Conservation (phyloP, 2,113 vertebrate species). For the Malurus alboscapulatus region DNA sequence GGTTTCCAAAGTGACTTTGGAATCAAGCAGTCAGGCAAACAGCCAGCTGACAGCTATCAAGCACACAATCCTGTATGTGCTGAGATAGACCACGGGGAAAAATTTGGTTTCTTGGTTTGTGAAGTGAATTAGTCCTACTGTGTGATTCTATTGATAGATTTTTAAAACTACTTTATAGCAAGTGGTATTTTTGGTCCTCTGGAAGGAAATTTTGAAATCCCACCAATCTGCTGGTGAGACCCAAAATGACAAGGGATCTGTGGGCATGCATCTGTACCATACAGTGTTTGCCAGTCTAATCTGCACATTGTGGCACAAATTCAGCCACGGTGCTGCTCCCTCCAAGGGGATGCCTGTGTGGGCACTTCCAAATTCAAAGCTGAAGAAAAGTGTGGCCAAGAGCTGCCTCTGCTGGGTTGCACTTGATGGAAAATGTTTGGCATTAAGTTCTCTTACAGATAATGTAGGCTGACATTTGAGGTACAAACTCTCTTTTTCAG, state of each 20-base stretch:
- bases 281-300: background rate
- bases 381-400: background rate
- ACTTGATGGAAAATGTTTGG: background rate
- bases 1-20: background rate
- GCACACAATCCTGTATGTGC: background rate
- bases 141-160: background rate
- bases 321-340: background rate
- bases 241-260: background rate
- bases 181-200: background rate
- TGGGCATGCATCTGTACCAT: accelerated
- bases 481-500: background rate
- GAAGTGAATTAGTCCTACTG: background rate
- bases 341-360: accelerated
- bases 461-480: background rate
- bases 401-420: background rate
- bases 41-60: background rate
- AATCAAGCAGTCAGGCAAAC: background rate
- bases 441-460: background rate
- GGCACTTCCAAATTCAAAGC: background rate
- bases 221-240: background rate
- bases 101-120: background rate
- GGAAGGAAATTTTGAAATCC: background rate
- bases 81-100: accelerated
- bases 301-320: background rate
- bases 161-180: background rate